phyloP scores from a whole-genome alignment of 1,140 invertebrate genomes.

The Oedothorax gibbosus region DNA sequence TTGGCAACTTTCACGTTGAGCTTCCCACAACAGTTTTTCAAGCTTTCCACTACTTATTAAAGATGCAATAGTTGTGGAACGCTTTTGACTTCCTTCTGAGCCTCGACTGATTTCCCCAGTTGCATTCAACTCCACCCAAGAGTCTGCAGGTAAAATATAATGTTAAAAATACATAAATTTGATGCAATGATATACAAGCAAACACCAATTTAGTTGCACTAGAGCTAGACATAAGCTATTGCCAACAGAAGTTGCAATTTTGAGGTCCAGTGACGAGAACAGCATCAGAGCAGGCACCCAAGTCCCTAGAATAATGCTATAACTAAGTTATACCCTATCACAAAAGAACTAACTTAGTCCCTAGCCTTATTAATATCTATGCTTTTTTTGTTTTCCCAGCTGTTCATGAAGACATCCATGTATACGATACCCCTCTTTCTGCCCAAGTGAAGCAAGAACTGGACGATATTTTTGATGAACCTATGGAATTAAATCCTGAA shows the following conservation, averaged over 20 bases:
- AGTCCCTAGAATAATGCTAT: too few species aligned
- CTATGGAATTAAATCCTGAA: neutral
- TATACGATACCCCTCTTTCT: constrained; percentile 34
- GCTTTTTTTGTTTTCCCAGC: too few species aligned
- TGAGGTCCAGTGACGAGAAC: too few species aligned
- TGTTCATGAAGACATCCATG: constrained; percentile 25
- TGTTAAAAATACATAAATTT: too few species aligned
- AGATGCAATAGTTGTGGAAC: constrained; percentile 58
- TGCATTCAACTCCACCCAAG: constrained; percentile 61
- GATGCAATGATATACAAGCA: too few species aligned
- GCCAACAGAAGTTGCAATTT: too few species aligned
- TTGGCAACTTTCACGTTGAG: constrained; percentile 62
- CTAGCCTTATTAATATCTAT: too few species aligned
- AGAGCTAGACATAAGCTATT: too few species aligned
- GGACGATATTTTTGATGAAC: constrained; percentile 42
- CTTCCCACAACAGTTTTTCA: constrained; percentile 62
- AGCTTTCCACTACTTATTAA: constrained; percentile 60
- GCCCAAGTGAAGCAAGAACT: constrained; percentile 48
- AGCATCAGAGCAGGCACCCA: too few species aligned
- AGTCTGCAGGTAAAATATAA: constrained; percentile 36
- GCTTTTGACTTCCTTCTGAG: constrained; percentile 33
- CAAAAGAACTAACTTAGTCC: too few species aligned
- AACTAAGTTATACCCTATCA: too few species aligned
- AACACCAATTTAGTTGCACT: too few species aligned
- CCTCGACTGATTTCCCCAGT: constrained; percentile 34